Evolutionary conservation across 2,113 vertebrate genomes (phyloP).

Genomic region (Halcyon malimbica): DNA sequence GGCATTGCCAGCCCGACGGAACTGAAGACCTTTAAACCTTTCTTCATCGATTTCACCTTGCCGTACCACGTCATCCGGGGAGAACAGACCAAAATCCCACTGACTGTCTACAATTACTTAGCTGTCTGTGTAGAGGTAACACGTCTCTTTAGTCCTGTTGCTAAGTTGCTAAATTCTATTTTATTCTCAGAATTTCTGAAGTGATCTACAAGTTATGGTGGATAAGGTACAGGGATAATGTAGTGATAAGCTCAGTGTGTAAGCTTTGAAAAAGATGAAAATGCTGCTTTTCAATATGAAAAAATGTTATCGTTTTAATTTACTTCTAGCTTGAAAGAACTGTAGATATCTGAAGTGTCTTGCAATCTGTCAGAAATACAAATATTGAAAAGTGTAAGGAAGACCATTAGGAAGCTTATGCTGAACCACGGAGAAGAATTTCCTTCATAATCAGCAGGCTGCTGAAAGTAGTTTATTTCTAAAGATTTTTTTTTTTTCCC

Average conservation of each 20-base stretch:
- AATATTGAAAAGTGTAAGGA: neutral
- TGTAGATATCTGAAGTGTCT: neutral
- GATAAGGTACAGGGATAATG: neutral
- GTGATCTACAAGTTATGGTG: rapidly evolving
- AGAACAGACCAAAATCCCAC: conserved; percentile 90
- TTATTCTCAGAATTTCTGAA: neutral
- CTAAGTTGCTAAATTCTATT: neutral
- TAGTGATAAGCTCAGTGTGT: neutral
- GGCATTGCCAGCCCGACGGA: conserved; percentile 79
- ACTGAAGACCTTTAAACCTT: conserved; percentile 89
- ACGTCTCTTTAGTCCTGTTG: neutral
- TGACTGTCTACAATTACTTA: conserved; percentile 91
- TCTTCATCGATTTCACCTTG: conserved; percentile 91
- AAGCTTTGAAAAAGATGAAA: neutral
- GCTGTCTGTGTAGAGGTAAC: conserved; percentile 83
- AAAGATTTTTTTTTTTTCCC: neutral
- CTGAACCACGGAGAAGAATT: neutral
- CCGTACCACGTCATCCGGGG: conserved; percentile 86
- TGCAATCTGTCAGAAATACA: neutral
- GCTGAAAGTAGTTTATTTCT: neutral
- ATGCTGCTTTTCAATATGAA: neutral
- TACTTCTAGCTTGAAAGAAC: neutral
- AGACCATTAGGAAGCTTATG: neutral
- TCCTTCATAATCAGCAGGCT: neutral
- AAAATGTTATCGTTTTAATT: neutral